A percentile compares a stretch with the other conserved stretches of the same genome.
Conservation (phyloP, 2,113 vertebrate genomes). For the Xyrauchen texanus region DNA sequence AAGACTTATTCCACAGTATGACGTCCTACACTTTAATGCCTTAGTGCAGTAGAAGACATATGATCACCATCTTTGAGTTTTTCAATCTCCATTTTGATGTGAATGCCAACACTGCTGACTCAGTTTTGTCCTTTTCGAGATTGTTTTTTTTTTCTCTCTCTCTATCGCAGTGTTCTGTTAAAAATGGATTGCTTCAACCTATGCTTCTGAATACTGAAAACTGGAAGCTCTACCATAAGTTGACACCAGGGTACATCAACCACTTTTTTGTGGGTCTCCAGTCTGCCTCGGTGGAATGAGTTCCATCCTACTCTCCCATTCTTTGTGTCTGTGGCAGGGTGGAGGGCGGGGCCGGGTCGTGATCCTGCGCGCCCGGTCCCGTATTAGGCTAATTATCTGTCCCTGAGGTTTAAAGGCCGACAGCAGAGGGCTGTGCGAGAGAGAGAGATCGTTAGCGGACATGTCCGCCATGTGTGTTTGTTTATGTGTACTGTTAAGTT, state of each 20-base stretch:
- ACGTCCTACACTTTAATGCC: conserved; percentile 53
- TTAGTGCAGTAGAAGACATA: conserved; percentile 43
- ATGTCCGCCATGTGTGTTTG: too few relatives aligned
- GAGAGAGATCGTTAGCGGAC: too few relatives aligned
- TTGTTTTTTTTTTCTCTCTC: conserved; percentile 45
- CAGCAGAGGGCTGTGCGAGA: too few relatives aligned
- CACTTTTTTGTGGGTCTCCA: conserved; percentile 31
- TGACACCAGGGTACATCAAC: background rate
- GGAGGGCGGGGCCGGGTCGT: too few relatives aligned
- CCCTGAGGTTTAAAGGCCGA: too few relatives aligned
- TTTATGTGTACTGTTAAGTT: too few relatives aligned
- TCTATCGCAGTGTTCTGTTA: background rate
- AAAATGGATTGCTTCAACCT: conserved; percentile 48
- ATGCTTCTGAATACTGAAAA: background rate
- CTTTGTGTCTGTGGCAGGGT: too few relatives aligned
- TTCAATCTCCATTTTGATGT: conserved; percentile 58
- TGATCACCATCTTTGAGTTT: conserved; percentile 47
- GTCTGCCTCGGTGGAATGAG: conserved; percentile 39
- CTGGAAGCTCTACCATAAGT: too few relatives aligned
- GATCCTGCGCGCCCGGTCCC: too few relatives aligned
- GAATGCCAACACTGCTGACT: conserved; percentile 53
- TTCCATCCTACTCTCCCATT: conserved; percentile 20
- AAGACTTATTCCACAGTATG: conserved; percentile 43
- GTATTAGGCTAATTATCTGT: too few relatives aligned
- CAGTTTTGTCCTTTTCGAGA: conserved; percentile 46